Evolutionary conservation across 2,113 vertebrate genomes (phyloP), one percentile per base, ranked within the genome.

Genomic region (Colaptes auratus): DNA sequence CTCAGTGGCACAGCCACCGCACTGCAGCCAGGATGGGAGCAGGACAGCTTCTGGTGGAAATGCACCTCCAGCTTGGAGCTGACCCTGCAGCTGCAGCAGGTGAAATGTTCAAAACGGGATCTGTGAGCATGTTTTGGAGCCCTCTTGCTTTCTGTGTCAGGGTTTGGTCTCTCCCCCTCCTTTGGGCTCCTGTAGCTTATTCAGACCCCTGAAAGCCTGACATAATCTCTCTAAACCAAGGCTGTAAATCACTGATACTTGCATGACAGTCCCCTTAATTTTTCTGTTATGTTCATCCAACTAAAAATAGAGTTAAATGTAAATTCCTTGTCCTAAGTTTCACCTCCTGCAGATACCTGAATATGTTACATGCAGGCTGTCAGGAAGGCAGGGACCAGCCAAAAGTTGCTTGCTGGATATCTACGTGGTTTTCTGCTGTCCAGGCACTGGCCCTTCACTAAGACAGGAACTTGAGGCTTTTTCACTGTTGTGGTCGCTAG

Each of bases 41-140:
- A 52, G 94, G 91, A 79, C 2, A 74, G 81, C 73, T 81, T 36
- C 80, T 80, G 73, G 35, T 91, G 83, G 79, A 93, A 92, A 96
- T 53, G 64, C 73, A 95, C 42, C 86, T 86, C 75, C 91, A 50
- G 79, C 87, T 92, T 19, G 55, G 69, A 64, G 67, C 52, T 91
- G 74, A 88, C 74, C 86, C 69, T 18, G 61, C 2, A 6, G 52
- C 67, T 6, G 0, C 77, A 35, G 81, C 66, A 78, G 89, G 87
- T 97, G 97, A 95, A 95, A 82, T 83, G 86, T 92, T 89, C 94
- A 83, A 33, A 90, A 96, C 23, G 27, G 73, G 91, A 20, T 67
- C 53, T 58, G 2, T 3, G 53, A 30, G 64, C 39, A 13, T 28
- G 3, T 48, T 90, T 83, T 72, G 35, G 55, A 76, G 53, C 46